These are phyloP conservation scores for Stictonetta naevosa DNA, from an alignment of 2,113 vertebrate genomes.

Conservation along the genomic window DNA sequence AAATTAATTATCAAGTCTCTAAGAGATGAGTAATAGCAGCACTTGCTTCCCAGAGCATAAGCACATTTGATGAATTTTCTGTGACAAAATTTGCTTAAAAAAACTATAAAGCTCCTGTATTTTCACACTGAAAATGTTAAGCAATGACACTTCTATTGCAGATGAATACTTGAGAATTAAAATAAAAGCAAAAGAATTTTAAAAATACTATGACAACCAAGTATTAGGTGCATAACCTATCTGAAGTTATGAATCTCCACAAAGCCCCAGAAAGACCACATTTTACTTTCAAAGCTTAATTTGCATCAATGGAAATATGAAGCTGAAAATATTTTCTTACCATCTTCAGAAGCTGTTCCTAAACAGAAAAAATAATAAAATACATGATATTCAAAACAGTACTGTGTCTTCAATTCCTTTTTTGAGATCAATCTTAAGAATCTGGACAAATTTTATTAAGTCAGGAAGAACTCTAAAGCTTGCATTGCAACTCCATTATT, in stretches of 20 bases:
- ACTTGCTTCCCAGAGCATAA: slow-evolving; percentile 58
- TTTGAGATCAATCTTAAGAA: not conserved
- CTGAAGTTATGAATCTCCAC: slow-evolving; percentile 24
- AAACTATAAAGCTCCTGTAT: not conserved
- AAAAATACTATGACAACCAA: slow-evolving; percentile 42
- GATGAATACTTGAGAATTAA: slow-evolving; percentile 47
- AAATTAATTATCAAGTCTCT: not conserved
- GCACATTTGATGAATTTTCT: slow-evolving; percentile 16
- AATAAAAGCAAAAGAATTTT: slow-evolving; percentile 40
- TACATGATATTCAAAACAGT: slow-evolving; percentile 75
- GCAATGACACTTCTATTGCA: slow-evolving; percentile 46
- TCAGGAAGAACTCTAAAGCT: not conserved
- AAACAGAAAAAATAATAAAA: slow-evolving; percentile 84
- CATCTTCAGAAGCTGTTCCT: slow-evolving; percentile 90
- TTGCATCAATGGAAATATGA: slow-evolving; percentile 59
- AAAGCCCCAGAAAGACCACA: slow-evolving; percentile 33
- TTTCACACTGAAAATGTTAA: slow-evolving; percentile 47
- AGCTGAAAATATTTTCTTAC: slow-evolving; percentile 81
- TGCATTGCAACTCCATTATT: not conserved
- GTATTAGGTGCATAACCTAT: slow-evolving; percentile 41
- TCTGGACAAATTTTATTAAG: not conserved
- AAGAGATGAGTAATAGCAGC: slow-evolving; percentile 35
- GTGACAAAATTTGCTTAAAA: not conserved
- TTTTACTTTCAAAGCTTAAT: slow-evolving; percentile 38
- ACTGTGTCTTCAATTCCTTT: not conserved